Evolutionary conservation across 1,140 invertebrate genomes (phyloP), one percentile per base, ranked within the genome.

Genomic region (Carcinoscorpius rotundicauda): DNA sequence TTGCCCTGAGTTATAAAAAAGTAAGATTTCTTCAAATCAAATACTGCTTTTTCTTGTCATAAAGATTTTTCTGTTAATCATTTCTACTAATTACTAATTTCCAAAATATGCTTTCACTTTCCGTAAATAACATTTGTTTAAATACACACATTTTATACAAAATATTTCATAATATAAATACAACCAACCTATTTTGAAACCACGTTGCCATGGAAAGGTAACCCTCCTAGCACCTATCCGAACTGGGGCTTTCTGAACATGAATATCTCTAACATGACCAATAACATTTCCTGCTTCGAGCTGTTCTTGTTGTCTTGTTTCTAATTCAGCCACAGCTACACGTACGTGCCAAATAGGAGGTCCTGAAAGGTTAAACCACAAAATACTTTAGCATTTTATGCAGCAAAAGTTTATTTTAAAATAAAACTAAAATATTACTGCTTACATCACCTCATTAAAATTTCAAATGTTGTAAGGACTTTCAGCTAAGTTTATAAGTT

Each of bases 121-220:
- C 29, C 29, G 29, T 29, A 29, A 2, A 29, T 29, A 29, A 29
- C 29, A 2, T 29, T 29, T 29, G 29, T 29, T 29, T 29, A 29
- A 29, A 29, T 29, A 29, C 29, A 29, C 2, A 29, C 29, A 29
- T 29, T 29, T 29, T 29, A 29, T 29, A 29, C 29, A 29, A 29
- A 29, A 29, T 29, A 29, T 29, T 29, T 29, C 29, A 29, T 29
- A 29, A 29, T 29, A 29, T 29, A 29, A 29, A 29, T 55, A 55
- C 1, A n/a, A 81, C 72, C 80, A 79, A 79, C 88, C 88, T 65
- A 93, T 90, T 80, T 94, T 94, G 56, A 91, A 87, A 8, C 91
- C 91, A 58, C 91, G 81, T 78, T 94, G 91, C 92, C 92, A 95
- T 57, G 87, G 86, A 75, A 95, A 95, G 65, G 85, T 89, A 5